phyloP scores from a whole-genome alignment of 2,797 vertebrate genomes.

The Trichosurus vulpecula region DNA sequence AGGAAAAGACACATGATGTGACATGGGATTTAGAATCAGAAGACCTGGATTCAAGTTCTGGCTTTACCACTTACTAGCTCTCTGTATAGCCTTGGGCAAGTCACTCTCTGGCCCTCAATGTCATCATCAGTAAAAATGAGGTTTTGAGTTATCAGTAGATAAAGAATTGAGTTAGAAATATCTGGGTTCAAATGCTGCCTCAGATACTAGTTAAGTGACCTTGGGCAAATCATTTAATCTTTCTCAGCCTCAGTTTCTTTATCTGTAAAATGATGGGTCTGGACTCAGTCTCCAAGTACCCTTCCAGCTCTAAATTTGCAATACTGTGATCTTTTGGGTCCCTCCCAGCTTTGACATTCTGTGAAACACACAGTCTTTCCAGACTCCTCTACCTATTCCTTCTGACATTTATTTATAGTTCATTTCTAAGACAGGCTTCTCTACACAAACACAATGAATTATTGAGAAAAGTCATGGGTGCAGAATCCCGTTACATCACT shows the following conservation, averaged over 20 bases:
- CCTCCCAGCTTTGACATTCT: background rate
- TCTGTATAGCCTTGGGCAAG: background rate
- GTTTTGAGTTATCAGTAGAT: background rate
- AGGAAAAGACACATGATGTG: background rate
- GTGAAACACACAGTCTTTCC: background rate
- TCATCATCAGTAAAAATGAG: background rate
- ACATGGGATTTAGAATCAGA: background rate
- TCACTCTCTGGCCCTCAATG: background rate
- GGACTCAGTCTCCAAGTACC: background rate
- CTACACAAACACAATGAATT: background rate
- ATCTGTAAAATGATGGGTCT: background rate
- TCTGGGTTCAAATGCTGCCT: background rate
- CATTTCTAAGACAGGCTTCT: constrained; percentile 22
- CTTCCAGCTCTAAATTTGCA: background rate
- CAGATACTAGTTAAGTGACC: background rate
- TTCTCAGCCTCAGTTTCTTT: background rate
- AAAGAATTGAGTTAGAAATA: background rate
- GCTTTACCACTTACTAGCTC: background rate
- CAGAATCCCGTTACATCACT: background rate
- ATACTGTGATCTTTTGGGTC: background rate
- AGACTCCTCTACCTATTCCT: background rate
- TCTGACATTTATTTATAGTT: constrained; percentile 4
- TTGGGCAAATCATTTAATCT: background rate
- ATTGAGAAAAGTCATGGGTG: background rate
- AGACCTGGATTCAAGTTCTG: background rate